Percentiles rank a stretch among this genome's conserved stretches.
phyloP scores from a whole-genome alignment of 2,888 invertebrate genomes.

The Unio delphinus region DNA sequence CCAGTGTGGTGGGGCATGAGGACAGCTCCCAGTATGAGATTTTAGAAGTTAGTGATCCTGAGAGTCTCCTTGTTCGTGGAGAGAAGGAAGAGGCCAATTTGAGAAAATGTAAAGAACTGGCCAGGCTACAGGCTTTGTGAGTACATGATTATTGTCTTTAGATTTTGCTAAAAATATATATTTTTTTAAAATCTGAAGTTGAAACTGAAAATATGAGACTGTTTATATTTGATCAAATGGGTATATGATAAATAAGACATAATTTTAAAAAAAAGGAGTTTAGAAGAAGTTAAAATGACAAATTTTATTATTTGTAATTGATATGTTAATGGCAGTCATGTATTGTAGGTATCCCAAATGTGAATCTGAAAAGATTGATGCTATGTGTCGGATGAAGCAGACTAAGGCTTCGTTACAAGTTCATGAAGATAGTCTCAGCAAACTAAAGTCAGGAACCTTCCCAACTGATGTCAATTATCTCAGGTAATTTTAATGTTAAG shows the following conservation, averaged over 20 bases:
- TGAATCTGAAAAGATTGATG: slow-evolving; percentile 54
- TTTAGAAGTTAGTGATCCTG: slow-evolving; percentile 62
- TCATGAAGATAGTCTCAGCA: slow-evolving; percentile 40
- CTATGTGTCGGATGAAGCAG: slow-evolving; percentile 48
- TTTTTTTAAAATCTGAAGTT: too few species aligned
- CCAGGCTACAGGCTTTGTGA: slow-evolving; percentile 60
- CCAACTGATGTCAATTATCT: slow-evolving; percentile 36
- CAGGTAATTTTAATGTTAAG: slow-evolving; percentile 19
- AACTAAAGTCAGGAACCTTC: slow-evolving; percentile 47
- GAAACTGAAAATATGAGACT: too few species aligned
- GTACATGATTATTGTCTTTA: slow-evolving; percentile 14
- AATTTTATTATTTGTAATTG: too few species aligned
- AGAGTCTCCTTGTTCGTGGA: slow-evolving; percentile 51
- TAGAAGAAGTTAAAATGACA: too few species aligned
- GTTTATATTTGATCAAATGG: too few species aligned
- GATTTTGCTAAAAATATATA: too few species aligned
- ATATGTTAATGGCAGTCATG: too few species aligned
- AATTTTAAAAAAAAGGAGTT: too few species aligned
- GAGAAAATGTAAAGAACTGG: slow-evolving; percentile 62
- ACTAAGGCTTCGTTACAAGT: slow-evolving; percentile 35
- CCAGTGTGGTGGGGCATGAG: slow-evolving; percentile 58
- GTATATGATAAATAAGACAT: too few species aligned
- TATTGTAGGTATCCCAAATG: slow-evolving; percentile 53
- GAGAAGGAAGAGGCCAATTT: slow-evolving; percentile 51
- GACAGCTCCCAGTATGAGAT: slow-evolving; percentile 59